phyloP scores from a whole-genome alignment of 2,888 invertebrate species.

The Rhogogaster chlorosoma region DNA sequence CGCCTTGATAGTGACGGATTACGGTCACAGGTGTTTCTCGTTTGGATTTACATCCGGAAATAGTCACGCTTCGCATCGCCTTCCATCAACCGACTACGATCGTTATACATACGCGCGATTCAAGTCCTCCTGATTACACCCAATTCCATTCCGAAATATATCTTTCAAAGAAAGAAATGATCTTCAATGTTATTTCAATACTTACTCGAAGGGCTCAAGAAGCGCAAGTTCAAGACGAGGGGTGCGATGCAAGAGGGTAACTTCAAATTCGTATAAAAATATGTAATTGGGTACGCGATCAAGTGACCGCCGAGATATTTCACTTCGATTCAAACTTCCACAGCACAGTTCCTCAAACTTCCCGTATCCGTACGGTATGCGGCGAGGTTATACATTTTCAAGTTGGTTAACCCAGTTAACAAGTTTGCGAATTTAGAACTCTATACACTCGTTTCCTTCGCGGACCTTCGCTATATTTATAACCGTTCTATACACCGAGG shows the following conservation, averaged over 20 bases:
- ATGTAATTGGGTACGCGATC: not conserved
- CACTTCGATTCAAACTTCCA: conserved; percentile 25
- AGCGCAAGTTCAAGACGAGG: not conserved
- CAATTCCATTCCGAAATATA: not conserved
- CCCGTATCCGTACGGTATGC: not conserved
- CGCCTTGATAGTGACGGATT: conserved; percentile 62
- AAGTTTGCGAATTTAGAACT: conserved; percentile 44
- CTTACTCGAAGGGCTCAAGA: not conserved
- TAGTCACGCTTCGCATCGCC: conserved; percentile 12
- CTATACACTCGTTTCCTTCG: conserved; percentile 39
- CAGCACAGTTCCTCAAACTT: conserved; percentile 5
- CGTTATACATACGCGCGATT: not conserved
- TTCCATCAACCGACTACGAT: not conserved
- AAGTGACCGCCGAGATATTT: conserved; percentile 24
- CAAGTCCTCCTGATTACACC: not conserved
- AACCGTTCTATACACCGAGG: conserved; percentile 7
- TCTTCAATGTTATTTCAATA: not conserved
- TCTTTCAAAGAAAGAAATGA: not conserved
- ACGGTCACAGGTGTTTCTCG: conserved; percentile 69
- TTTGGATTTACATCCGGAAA: conserved; percentile 39
- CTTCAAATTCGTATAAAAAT: conserved; percentile 24
- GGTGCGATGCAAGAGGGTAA: not conserved
- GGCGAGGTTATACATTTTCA: conserved; percentile 46
- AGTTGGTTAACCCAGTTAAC: conserved; percentile 51
- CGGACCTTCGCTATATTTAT: conserved; percentile 31